A percentile compares a stretch with the other conserved stretches of the same genome.
These are phyloP conservation scores for Osmoderma eremita DNA, from an alignment of 2,888 invertebrate genomes.

Conservation along the genomic window DNA sequence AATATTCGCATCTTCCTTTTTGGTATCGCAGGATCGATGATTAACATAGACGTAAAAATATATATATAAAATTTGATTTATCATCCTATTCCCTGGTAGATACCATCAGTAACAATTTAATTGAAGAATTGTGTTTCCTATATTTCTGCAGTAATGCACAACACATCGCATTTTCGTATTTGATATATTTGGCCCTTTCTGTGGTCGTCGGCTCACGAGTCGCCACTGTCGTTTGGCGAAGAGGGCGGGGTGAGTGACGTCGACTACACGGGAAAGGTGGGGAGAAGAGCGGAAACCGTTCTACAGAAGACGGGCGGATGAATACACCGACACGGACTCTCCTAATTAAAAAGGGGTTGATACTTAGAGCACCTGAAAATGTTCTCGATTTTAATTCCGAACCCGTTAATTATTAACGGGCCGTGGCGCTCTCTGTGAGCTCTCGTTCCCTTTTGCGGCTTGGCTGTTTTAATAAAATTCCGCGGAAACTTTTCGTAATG, in stretches of 20 bases:
- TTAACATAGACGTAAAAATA: too few species aligned
- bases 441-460: conserved; percentile 2
- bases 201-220: too few species aligned
- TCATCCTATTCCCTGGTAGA: too few species aligned
- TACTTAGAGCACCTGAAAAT: conserved; percentile 35
- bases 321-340: conserved; percentile 24
- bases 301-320: conserved; percentile 14
- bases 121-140: too few species aligned
- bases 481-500: conserved; percentile 13
- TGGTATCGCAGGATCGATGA: too few species aligned
- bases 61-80: too few species aligned
- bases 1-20: too few species aligned
- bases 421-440: conserved; percentile 7
- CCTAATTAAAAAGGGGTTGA: conserved; percentile 35
- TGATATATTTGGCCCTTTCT: too few species aligned
- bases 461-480: conserved; percentile 14
- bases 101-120: too few species aligned
- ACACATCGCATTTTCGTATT: too few species aligned
- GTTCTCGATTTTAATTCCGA: conserved; percentile 34
- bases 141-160: too few species aligned
- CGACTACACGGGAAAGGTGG: conserved; percentile 1
- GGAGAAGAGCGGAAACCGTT: conserved; percentile 1
- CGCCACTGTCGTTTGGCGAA: background rate
- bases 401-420: conserved; percentile 30
- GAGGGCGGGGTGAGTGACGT: background rate